These are phyloP conservation scores for Sitophilus oryzae DNA, from an alignment of 1,140 invertebrate species.

Conservation along the genomic window DNA sequence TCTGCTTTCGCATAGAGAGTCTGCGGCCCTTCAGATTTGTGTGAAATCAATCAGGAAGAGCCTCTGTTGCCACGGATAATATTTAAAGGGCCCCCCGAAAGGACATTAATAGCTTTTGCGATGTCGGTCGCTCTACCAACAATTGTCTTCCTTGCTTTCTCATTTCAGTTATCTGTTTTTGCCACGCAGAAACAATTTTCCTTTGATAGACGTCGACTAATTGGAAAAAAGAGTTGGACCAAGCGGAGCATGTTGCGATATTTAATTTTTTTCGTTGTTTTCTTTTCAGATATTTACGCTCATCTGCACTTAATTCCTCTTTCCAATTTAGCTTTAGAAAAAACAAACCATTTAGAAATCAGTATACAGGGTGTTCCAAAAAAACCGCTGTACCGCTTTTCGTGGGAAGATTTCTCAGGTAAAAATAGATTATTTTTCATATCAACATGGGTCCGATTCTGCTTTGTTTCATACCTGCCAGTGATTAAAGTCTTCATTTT, in stretches of 20 bases:
- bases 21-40: slow-evolving; percentile 18
- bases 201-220: neutral
- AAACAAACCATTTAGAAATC: no score
- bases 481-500: no score
- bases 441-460: no score
- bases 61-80: slow-evolving; percentile 12
- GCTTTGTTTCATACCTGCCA: no score
- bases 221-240: neutral
- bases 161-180: slow-evolving; percentile 9
- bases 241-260: neutral
- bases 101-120: slow-evolving; percentile 16
- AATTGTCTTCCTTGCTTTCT: slow-evolving; percentile 10
- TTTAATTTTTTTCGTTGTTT: neutral
- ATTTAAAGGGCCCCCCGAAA: slow-evolving; percentile 16
- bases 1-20: slow-evolving; percentile 20
- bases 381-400: no score
- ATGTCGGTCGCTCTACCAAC: neutral
- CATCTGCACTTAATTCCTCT: neutral
- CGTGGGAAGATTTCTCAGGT: no score
- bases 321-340: no score
- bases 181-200: slow-evolving; percentile 1
- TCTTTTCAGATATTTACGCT: neutral
- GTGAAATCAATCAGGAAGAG: slow-evolving; percentile 22
- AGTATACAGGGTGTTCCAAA: no score
- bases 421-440: no score